Evolutionary conservation across 2,113 vertebrate genomes (phyloP), one percentile per base, ranked within the genome.

Genomic region (Cettia cetti): DNA sequence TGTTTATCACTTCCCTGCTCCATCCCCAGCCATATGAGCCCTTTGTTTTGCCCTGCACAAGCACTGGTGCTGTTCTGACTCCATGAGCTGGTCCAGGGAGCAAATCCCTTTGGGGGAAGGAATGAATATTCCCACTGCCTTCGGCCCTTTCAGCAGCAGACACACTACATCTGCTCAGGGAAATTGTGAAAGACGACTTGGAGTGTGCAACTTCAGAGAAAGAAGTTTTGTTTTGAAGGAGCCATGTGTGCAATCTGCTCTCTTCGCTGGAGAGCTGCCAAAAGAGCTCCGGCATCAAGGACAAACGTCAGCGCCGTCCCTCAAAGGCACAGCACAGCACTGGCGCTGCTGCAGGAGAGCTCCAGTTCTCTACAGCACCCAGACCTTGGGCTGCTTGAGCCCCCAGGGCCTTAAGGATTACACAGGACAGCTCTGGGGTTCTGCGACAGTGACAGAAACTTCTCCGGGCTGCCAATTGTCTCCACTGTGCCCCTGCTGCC

Each of bases 181-280:
- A n/a, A 30, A 20, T 6, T 6, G 52, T n/a, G 74, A 90, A 82
- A 68, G 65, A 33, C n/a, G 12, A 86, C 64, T 54, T 7, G 40
- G 69, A 86, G 72, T 0, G 69, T 6, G 52, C 65, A 68, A 42
- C 37, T 86, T 74, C 15, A 86, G 59, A 94, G 81, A 81, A 90
- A 86, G 84, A 75, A 91, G 90, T 82, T 89, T 45, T 92, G 83
- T 89, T 95, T 68, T 40, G 81, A 72, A 96, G 80, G 53, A 84
- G 72, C 71, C 88, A 40, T 37, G 76, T 68, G 95, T 72, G 52
- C 56, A 53, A 42, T 72, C 82, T 80, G 93, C 75, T 83, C 61
- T 70, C 86, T 69, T 3, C 2, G 23, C 75, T 95, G 94, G 90
- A 91, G 85, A 74, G 15, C 87, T 69, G 95, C 94, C 95, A 92